A percentile compares a stretch with the other conserved stretches of the same genome.
phyloP scores from a whole-genome alignment of 2,888 invertebrate species.

The Drosophila nr. fundita region DNA sequence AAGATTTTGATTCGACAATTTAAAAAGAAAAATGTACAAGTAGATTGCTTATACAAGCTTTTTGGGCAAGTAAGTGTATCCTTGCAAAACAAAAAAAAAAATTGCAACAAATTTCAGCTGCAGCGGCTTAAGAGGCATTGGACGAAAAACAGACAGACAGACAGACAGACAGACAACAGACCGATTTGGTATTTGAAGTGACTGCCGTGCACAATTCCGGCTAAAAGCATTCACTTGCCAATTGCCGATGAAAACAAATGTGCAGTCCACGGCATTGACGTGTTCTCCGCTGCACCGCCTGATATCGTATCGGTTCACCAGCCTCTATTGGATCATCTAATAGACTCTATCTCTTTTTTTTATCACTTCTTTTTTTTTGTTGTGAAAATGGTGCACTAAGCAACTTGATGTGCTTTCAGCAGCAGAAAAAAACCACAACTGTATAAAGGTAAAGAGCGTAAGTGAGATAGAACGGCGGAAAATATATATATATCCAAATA shows the following conservation, averaged over 20 bases:
- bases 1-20: neutral
- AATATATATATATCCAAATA: neutral
- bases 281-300: conserved; percentile 1
- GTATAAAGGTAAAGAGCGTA: conserved; percentile 22
- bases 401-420: conserved; percentile 41
- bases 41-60: neutral
- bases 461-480: conserved; percentile 1
- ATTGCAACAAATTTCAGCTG: conserved; percentile 37
- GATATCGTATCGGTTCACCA: conserved; percentile 27
- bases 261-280: conserved; percentile 40
- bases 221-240: conserved; percentile 76
- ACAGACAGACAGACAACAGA: neutral
- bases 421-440: conserved; percentile 27
- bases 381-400: conserved; percentile 33
- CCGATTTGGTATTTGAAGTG: conserved; percentile 50
- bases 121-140: conserved; percentile 42
- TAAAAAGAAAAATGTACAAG: neutral
- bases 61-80: conserved; percentile 17
- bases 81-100: conserved; percentile 15
- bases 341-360: neutral
- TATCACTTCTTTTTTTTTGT: conserved; percentile 6
- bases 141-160: neutral
- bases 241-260: conserved; percentile 71
- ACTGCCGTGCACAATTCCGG: conserved; percentile 70
- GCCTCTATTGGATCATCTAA: conserved; percentile 4